A percentile compares a stretch with the other conserved stretches of the same genome.
Evolutionary conservation across 2,113 vertebrate species (phyloP).

Genomic region (Opisthocomus hoazin): DNA sequence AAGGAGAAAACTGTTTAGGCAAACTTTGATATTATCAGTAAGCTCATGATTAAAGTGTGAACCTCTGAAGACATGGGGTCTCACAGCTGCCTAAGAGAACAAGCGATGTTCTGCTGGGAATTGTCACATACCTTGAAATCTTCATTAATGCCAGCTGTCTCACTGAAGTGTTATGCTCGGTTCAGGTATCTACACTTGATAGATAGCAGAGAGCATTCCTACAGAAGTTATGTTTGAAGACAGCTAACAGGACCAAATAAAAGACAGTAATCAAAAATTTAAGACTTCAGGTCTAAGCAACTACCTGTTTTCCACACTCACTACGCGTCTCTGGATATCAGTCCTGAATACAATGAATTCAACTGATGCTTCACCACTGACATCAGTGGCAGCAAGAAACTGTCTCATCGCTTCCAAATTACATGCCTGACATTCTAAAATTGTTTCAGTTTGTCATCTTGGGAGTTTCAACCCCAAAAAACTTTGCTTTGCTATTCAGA

Average conservation of each 20-base stretch:
- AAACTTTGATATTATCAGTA: not conserved
- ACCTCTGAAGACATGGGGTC: not conserved
- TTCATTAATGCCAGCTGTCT: not conserved
- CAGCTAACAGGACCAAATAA: not conserved
- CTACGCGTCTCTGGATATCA: rapidly evolving
- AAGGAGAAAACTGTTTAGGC: not conserved
- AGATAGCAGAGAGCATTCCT: not conserved
- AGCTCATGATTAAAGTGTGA: not conserved
- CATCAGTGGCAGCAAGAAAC: not conserved
- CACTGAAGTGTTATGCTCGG: not conserved
- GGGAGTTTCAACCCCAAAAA: not conserved
- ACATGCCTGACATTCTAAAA: not conserved
- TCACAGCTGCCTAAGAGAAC: not conserved
- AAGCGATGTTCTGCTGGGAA: not conserved
- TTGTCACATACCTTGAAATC: not conserved
- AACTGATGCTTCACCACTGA: not conserved
- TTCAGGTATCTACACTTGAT: not conserved
- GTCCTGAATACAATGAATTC: not conserved
- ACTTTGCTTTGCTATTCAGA: not conserved
- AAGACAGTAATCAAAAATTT: not conserved
- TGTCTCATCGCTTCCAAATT: not conserved
- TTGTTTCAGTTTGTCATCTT: not conserved
- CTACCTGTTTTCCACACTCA: not conserved
- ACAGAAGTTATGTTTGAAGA: not conserved
- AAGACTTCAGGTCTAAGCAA: not conserved